A percentile compares a stretch with the other conserved stretches of the same genome.
These are phyloP conservation scores for Platyura marginata DNA, from an alignment of 1,140 invertebrate genomes.

Conservation along the genomic window DNA sequence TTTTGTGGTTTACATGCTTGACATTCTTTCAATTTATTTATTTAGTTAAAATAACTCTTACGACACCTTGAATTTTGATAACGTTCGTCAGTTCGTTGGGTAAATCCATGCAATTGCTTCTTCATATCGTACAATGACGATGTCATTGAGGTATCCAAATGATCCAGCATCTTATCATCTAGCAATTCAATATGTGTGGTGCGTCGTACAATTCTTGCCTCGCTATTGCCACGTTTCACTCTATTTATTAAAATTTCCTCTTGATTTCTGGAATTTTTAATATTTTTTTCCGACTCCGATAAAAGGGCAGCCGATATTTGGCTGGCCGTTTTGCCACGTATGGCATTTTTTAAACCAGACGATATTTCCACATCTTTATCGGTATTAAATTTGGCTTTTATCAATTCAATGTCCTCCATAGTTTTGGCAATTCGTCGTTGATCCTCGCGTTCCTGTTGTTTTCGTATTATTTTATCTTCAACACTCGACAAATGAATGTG, in stretches of 20 bases:
- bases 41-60: background rate
- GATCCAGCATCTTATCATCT: conserved; percentile 20
- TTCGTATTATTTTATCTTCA: conserved; percentile 28
- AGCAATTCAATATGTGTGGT: conserved; percentile 19
- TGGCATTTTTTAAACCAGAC: conserved; percentile 29
- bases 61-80: conserved; percentile 21
- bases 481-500: conserved; percentile 31
- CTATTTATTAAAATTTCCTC: conserved; percentile 16
- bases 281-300: conserved; percentile 35
- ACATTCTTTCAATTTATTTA: too few species aligned
- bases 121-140: conserved; percentile 22
- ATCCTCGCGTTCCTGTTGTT: conserved; percentile 26
- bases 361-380: conserved; percentile 29
- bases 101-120: conserved; percentile 18
- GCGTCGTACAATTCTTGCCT: conserved; percentile 7
- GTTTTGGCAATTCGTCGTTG: conserved; percentile 26
- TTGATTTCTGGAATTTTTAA: conserved; percentile 24
- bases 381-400: conserved; percentile 21
- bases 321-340: conserved; percentile 52
- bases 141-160: conserved; percentile 20
- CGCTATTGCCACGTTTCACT: conserved; percentile 2
- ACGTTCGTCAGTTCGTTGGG: conserved; percentile 19
- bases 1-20: too few species aligned
- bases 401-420: conserved; percentile 25
- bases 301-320: conserved; percentile 46